These are phyloP conservation scores for Sander vitreus DNA, from an alignment of 2,113 vertebrate species.

Conservation along the genomic window DNA sequence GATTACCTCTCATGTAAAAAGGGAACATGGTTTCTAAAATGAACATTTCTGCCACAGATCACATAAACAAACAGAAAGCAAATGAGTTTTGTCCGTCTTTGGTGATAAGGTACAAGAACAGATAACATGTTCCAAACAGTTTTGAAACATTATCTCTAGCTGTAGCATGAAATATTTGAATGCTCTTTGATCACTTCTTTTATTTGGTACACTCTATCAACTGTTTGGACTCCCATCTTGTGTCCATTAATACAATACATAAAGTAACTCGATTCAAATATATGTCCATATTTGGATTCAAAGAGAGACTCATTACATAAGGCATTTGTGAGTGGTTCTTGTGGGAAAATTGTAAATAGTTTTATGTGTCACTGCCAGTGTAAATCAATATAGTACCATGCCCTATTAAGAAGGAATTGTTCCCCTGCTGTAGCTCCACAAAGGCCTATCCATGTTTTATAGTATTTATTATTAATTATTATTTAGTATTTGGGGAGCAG, in stretches of 20 bases:
- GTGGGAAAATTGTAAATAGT: constrained; percentile 58
- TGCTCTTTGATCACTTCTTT: constrained; percentile 20
- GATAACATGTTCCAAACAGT: constrained; percentile 50
- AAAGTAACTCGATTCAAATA: constrained; percentile 5
- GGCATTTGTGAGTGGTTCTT: constrained; percentile 29
- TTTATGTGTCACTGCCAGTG: constrained; percentile 50
- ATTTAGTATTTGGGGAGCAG: constrained; percentile 19
- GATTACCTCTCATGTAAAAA: neutral
- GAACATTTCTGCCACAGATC: constrained; percentile 20
- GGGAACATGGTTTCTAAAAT: constrained; percentile 11
- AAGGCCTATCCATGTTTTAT: neutral
- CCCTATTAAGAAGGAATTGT: constrained; percentile 38
- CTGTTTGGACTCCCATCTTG: constrained; percentile 36
- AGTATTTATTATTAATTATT: neutral
- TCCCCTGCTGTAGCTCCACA: constrained; percentile 8
- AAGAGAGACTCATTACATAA: constrained; percentile 41
- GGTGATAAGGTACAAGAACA: constrained; percentile 18
- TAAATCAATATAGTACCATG: constrained; percentile 56
- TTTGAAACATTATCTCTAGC: constrained; percentile 17
- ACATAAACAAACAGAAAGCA: constrained; percentile 9
- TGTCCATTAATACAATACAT: constrained; percentile 34
- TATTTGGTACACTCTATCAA: constrained; percentile 25
- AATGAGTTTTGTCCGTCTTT: neutral
- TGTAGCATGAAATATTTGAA: constrained; percentile 34
- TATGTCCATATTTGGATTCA: constrained; percentile 59